These are phyloP conservation scores for Cheirogaleus medius DNA, from an alignment of 2,113 vertebrate genomes.

Conservation along the genomic window DNA sequence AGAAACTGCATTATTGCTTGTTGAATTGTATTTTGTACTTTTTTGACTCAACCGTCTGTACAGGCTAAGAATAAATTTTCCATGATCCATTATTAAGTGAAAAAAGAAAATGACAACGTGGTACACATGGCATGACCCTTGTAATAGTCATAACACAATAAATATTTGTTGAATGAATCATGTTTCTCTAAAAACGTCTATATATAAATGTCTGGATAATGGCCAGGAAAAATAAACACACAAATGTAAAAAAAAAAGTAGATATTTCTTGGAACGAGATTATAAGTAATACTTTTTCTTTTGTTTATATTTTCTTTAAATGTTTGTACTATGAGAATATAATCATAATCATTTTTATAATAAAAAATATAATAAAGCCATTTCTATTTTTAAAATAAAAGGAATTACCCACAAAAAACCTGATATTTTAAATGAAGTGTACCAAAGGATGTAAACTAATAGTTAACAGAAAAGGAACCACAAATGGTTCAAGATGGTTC, in stretches of 20 bases:
- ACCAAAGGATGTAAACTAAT: background rate
- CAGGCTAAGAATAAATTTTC: conserved; percentile 10
- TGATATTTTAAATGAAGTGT: background rate
- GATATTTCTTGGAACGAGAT: background rate
- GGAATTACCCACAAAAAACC: background rate
- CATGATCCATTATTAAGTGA: background rate
- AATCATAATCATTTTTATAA: conserved; percentile 1
- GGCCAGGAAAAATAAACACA: background rate
- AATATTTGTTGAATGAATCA: conserved; percentile 15
- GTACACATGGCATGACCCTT: background rate
- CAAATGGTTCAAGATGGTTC: background rate
- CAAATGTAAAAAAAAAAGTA: background rate
- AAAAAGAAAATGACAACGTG: conserved; percentile 18
- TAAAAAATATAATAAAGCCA: background rate
- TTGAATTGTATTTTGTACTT: background rate
- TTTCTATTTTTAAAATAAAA: conserved; percentile 18
- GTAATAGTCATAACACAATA: conserved; percentile 14
- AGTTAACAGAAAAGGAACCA: background rate
- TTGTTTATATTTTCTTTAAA: background rate
- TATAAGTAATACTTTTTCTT: background rate
- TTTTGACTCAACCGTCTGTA: background rate
- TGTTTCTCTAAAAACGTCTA: background rate
- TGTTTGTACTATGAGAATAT: background rate
- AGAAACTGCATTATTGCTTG: background rate
- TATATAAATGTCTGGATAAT: background rate